These are phyloP conservation scores for Tribolium madens DNA, from an alignment of 1,140 invertebrate species.

Conservation along the genomic window DNA sequence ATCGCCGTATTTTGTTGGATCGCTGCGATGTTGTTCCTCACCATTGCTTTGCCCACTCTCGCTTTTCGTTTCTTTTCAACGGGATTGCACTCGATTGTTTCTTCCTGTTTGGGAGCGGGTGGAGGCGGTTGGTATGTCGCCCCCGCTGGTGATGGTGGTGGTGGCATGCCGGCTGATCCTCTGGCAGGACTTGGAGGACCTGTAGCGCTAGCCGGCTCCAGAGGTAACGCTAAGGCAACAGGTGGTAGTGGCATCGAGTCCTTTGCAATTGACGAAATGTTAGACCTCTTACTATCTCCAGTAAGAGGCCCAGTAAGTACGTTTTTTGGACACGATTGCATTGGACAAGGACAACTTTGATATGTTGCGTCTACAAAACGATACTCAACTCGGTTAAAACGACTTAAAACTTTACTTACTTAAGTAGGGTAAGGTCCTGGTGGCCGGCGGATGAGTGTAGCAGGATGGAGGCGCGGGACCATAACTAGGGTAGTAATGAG, in stretches of 20 bases:
- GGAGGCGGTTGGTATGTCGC: conserved; percentile 62
- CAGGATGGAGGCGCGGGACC: conserved; percentile 74
- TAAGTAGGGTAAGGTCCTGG: conserved; percentile 74
- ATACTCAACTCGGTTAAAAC: too few relatives aligned
- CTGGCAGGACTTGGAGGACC: conserved; percentile 77
- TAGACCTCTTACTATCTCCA: conserved; percentile 83
- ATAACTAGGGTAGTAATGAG: conserved; percentile 75
- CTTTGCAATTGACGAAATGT: conserved; percentile 63
- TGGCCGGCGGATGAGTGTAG: conserved; percentile 74
- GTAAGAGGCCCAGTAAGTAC: conserved; percentile 96
- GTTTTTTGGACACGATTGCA: conserved; percentile 96
- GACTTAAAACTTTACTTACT: conserved; percentile 67
- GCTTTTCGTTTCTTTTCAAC: conserved; percentile 68
- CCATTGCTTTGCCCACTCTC: conserved; percentile 77
- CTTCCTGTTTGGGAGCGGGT: conserved; percentile 60
- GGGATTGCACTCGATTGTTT: conserved; percentile 44
- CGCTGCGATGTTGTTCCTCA: conserved; percentile 69
- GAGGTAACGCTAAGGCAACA: conserved; percentile 74
- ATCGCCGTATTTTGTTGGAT: conserved; percentile 62
- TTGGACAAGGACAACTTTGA: conserved; percentile 85
- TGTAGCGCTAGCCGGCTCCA: conserved; percentile 72
- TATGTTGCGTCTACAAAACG: conserved; percentile 70
- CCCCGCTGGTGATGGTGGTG: conserved; percentile 67
- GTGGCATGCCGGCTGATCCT: conserved; percentile 72
- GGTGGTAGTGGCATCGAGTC: conserved; percentile 64